These are phyloP conservation scores for Procavia capensis DNA, from an alignment of 2,113 vertebrate species.

Conservation along the genomic window DNA sequence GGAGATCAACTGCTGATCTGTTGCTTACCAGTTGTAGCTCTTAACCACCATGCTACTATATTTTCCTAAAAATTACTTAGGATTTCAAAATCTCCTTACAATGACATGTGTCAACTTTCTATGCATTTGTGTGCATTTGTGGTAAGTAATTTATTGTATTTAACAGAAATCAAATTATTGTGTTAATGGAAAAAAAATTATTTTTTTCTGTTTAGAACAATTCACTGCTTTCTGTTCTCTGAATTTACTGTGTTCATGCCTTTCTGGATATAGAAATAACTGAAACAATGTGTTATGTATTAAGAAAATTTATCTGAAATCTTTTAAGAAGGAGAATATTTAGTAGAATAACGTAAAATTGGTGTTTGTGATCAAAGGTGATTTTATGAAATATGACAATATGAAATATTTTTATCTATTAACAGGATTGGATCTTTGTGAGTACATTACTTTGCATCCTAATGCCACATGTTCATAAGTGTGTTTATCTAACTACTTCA, in stretches of 20 bases:
- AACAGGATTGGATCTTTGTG: background rate
- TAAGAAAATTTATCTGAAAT: background rate
- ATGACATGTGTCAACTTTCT: background rate
- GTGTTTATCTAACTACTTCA: background rate
- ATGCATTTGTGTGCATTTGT: background rate
- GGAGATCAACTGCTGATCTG: no score
- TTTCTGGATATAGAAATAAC: background rate
- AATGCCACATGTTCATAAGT: rapidly evolving
- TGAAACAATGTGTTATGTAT: background rate
- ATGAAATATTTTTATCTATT: background rate
- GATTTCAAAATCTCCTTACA: background rate
- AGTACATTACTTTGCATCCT: background rate
- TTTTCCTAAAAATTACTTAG: no score
- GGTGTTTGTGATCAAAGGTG: background rate
- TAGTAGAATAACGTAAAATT: background rate
- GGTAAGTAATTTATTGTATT: background rate
- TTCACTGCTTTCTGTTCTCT: background rate
- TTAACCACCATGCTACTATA: no score
- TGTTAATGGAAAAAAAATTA: background rate
- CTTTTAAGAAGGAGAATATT: background rate
- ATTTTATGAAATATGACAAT: background rate
- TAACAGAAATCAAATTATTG: background rate
- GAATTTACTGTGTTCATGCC: background rate
- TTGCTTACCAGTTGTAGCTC: no score
- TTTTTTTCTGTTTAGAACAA: background rate